These are phyloP conservation scores for Nomada hirtipes DNA, from an alignment of 2,888 invertebrate species.

Conservation along the genomic window DNA sequence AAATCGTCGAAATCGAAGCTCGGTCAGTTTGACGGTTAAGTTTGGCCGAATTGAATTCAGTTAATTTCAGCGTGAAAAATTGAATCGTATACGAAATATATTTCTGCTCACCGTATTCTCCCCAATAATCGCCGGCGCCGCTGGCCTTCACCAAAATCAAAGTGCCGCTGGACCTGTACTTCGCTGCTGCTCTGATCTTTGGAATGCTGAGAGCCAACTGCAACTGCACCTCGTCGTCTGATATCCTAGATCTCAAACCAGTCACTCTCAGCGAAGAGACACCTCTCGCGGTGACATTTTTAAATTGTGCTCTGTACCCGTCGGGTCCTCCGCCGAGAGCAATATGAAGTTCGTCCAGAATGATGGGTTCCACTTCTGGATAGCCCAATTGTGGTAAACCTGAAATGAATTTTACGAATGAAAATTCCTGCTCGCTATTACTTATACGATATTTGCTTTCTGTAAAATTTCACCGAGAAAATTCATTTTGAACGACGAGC, in stretches of 20 bases:
- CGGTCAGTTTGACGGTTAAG: no score
- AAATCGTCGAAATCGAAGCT: no score
- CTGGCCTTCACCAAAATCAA: conserved; percentile 92
- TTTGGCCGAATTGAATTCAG: no score
- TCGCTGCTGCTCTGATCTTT: conserved; percentile 91
- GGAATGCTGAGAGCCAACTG: conserved; percentile 93
- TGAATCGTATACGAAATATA: not conserved
- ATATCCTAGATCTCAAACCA: conserved; percentile 88
- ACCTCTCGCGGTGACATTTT: conserved; percentile 92
- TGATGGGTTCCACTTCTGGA: conserved; percentile 89
- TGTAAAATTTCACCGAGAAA: no score
- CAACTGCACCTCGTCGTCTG: conserved; percentile 90
- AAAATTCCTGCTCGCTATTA: not conserved
- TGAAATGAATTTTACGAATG: conserved; percentile 42
- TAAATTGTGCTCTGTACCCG: conserved; percentile 92
- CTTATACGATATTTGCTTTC: no score
- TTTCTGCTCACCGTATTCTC: conserved; percentile 89
- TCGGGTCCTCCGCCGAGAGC: conserved; percentile 92
- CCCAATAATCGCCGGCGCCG: conserved; percentile 95
- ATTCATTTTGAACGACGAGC: not conserved
- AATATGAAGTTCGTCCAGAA: conserved; percentile 93
- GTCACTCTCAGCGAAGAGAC: conserved; percentile 93
- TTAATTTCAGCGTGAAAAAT: no score
- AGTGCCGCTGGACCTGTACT: conserved; percentile 92
- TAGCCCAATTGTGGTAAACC: conserved; percentile 82